Percentiles rank a stretch among this genome's conserved stretches.
These are phyloP conservation scores for Drosophila tropicalis DNA, from an alignment of 1,140 invertebrate species.

Conservation along the genomic window DNA sequence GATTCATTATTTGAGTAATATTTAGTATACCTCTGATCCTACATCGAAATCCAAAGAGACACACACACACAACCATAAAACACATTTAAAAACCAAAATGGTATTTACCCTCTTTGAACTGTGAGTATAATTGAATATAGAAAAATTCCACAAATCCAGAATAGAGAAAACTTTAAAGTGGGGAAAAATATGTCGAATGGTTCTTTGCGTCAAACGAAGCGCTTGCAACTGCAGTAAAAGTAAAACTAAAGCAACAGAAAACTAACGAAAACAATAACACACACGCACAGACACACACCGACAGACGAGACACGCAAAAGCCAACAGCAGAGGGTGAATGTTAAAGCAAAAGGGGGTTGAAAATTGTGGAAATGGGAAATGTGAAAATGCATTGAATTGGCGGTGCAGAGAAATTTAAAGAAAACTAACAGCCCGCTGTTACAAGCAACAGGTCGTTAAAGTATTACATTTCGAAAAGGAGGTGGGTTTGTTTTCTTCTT, in stretches of 20 bases:
- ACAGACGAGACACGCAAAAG: neutral
- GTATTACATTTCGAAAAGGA: too few relatives aligned
- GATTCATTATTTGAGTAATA: neutral
- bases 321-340: slow-evolving; percentile 47
- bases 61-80: neutral
- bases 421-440: neutral
- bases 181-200: neutral
- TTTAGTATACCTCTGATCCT: neutral
- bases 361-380: slow-evolving; percentile 5
- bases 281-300: neutral
- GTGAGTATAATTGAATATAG: slow-evolving; percentile 4
- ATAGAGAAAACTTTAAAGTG: neutral
- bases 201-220: slow-evolving; percentile 25
- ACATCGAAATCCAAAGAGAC: neutral
- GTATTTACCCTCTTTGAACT: slow-evolving; percentile 9
- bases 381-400: slow-evolving; percentile 9
- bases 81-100: neutral
- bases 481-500: too few relatives aligned
- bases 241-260: slow-evolving; percentile 58
- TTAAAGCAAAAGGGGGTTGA: slow-evolving; percentile 55
- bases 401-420: slow-evolving; percentile 21
- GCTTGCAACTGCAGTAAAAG: slow-evolving; percentile 39
- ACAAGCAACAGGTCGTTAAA: neutral
- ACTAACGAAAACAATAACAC: slow-evolving; percentile 29
- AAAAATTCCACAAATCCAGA: slow-evolving; percentile 1